phyloP scores from a whole-genome alignment of 1,140 invertebrate species.

The Hylyphantes graminicola region DNA sequence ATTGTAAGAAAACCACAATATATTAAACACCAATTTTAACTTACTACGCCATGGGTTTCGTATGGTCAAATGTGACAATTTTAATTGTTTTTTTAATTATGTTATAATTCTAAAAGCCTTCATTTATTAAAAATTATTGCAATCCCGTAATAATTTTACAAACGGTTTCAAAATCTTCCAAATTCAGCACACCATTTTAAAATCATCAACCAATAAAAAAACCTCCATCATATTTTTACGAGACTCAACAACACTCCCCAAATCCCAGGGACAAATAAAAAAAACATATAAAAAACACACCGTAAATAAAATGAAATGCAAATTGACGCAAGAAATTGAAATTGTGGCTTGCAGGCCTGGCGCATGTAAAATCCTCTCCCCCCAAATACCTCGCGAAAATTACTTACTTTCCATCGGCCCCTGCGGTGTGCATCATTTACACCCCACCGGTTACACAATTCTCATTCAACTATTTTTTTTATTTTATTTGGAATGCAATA shows the following conservation, averaged over 20 bases:
- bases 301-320: neutral
- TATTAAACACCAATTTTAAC: no score
- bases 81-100: no score
- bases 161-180: no score
- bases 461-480: neutral
- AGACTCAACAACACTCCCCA: neutral
- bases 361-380: neutral
- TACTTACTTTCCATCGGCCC: slow-evolving; percentile 13
- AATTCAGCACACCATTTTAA: no score
- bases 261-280: neutral
- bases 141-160: no score
- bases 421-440: slow-evolving; percentile 41
- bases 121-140: no score
- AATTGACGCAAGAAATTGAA: slow-evolving; percentile 36
- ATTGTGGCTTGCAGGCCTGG: slow-evolving; percentile 20
- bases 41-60: no score
- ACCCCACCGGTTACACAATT: slow-evolving; percentile 41
- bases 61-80: no score
- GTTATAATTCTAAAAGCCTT: no score
- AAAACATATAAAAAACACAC: neutral
- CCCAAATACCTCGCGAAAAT: slow-evolving; percentile 28
- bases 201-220: no score
- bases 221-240: neutral
- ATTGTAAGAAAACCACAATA: no score
- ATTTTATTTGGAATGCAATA: slow-evolving; percentile 1